phyloP scores from a whole-genome alignment of 2,113 vertebrate genomes.

The Pollimyrus isidori region DNA sequence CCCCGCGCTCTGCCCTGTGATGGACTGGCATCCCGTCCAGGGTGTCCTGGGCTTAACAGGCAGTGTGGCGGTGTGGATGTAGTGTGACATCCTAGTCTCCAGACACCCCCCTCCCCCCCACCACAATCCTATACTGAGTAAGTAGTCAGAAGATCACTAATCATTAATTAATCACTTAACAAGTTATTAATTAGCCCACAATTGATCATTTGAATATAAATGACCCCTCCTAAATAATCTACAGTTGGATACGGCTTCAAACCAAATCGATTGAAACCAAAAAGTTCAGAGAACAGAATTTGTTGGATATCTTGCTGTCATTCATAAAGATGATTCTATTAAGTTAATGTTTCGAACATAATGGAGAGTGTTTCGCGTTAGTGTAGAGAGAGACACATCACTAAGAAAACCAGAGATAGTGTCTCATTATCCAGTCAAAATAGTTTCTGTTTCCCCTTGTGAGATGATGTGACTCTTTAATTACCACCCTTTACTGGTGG shows the following conservation, averaged over 20 bases:
- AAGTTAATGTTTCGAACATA: neutral
- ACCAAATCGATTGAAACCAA: neutral
- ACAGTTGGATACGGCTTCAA: neutral
- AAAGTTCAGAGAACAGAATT: neutral
- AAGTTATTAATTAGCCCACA: neutral
- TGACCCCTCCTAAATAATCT: too few relatives aligned
- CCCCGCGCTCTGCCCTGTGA: too few relatives aligned
- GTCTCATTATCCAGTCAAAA: constrained; percentile 22
- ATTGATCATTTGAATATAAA: neutral
- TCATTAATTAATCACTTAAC: neutral
- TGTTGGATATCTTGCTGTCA: neutral
- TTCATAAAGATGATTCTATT: neutral
- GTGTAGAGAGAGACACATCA: neutral
- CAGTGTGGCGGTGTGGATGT: too few relatives aligned
- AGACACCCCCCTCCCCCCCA: neutral
- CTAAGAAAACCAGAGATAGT: constrained; percentile 6
- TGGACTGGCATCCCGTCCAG: too few relatives aligned
- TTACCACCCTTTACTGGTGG: constrained; percentile 35
- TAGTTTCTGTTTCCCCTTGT: constrained; percentile 32
- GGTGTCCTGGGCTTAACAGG: too few relatives aligned
- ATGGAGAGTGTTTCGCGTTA: constrained; percentile 17
- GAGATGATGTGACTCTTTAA: constrained; percentile 36
- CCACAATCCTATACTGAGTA: neutral
- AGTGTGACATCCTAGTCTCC: too few relatives aligned
- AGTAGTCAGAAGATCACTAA: neutral